phyloP scores from a whole-genome alignment of 2,888 invertebrate genomes.

The Patella ulyssiponensis region DNA sequence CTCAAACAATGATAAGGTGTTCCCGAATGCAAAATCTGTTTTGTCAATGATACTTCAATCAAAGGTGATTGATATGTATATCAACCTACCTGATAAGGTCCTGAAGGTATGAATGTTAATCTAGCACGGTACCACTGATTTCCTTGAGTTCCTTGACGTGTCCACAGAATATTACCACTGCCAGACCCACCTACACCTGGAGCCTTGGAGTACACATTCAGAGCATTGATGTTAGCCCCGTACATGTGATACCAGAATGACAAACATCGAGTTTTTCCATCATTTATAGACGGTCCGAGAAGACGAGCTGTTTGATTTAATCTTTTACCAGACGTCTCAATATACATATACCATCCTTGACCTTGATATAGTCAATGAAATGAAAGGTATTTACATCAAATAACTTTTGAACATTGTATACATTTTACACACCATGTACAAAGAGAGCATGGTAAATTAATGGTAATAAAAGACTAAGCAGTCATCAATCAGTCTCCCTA shows the following conservation, averaged over 20 bases:
- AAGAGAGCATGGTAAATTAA: too few relatives aligned
- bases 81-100: constrained; percentile 24
- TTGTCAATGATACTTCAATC: too few relatives aligned
- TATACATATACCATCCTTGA: constrained; percentile 74
- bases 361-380: constrained; percentile 19
- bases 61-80: too few relatives aligned
- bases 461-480: too few relatives aligned
- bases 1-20: too few relatives aligned
- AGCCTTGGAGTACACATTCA: constrained; percentile 56
- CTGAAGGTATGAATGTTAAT: constrained; percentile 27
- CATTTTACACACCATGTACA: too few relatives aligned
- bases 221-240: constrained; percentile 52
- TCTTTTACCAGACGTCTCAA: constrained; percentile 76
- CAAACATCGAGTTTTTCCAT: constrained; percentile 47
- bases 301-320: constrained; percentile 76
- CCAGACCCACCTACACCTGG: constrained; percentile 8
- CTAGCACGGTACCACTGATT: constrained; percentile 44
- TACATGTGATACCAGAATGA: constrained; percentile 67
- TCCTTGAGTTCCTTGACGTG: constrained; percentile 42
- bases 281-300: constrained; percentile 48
- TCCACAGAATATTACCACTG: constrained; percentile 30
- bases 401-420: background rate
- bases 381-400: too few relatives aligned
- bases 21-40: too few relatives aligned
- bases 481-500: too few relatives aligned